These are phyloP conservation scores for Piprites chloris DNA, from an alignment of 2,113 vertebrate genomes.

Conservation along the genomic window DNA sequence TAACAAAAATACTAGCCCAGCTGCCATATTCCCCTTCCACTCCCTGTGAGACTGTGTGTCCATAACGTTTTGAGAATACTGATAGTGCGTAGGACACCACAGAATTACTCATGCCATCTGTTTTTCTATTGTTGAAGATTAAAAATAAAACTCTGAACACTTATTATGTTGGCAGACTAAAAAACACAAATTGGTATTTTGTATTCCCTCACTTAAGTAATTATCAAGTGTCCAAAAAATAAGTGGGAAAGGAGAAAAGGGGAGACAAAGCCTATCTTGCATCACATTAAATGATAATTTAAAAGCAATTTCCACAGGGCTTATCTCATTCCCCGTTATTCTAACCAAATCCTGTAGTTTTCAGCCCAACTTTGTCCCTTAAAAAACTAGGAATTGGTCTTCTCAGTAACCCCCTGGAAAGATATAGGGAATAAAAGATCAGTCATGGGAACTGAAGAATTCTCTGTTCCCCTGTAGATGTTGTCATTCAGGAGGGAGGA, in stretches of 20 bases:
- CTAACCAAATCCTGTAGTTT: neutral
- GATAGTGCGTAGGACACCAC: neutral
- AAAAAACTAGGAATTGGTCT: neutral
- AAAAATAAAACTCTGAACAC: constrained; percentile 11
- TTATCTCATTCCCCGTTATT: neutral
- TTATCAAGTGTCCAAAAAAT: neutral
- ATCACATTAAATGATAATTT: neutral
- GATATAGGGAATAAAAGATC: neutral
- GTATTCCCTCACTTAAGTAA: neutral
- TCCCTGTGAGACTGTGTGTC: neutral
- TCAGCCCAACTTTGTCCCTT: neutral
- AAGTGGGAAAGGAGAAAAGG: neutral
- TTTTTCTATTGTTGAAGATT: constrained; percentile 35
- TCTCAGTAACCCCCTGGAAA: neutral
- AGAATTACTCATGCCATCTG: constrained; percentile 25
- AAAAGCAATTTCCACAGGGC: neutral
- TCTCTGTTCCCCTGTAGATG: neutral
- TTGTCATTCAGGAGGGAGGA: neutral
- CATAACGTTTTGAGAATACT: neutral
- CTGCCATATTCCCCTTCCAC: neutral
- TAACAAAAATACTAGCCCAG: neutral
- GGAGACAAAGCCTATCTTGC: neutral
- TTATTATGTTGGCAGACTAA: constrained; percentile 22
- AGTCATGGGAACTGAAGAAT: neutral
- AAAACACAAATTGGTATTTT: neutral